These are phyloP conservation scores for Pseudochirops corinnae DNA, from an alignment of 2,797 vertebrate genomes.

Conservation along the genomic window DNA sequence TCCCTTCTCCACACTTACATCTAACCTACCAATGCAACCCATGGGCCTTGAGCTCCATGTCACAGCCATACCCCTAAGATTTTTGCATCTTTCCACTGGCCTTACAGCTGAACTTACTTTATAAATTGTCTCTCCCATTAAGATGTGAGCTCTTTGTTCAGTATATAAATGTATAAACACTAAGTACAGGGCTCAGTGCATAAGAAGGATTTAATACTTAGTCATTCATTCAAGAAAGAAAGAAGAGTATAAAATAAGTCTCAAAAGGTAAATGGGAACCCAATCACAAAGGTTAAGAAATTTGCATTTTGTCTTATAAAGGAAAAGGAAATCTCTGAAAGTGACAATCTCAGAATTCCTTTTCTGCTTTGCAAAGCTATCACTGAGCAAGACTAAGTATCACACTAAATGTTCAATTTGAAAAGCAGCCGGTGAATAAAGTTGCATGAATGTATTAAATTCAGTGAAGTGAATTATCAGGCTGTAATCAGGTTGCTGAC, in stretches of 20 bases:
- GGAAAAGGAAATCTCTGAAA: background rate
- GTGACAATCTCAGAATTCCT: background rate
- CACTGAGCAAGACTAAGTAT: background rate
- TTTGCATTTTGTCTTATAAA: background rate
- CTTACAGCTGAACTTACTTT: background rate
- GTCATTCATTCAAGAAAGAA: background rate
- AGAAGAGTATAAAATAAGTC: background rate
- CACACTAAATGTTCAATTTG: conserved; percentile 24
- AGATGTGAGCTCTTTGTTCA: background rate
- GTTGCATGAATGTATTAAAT: conserved; percentile 13
- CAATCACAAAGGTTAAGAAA: background rate
- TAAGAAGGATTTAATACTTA: background rate
- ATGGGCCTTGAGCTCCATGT: background rate
- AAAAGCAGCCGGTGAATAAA: conserved; percentile 24
- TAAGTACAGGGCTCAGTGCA: background rate
- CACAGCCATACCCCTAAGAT: background rate
- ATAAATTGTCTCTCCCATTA: background rate
- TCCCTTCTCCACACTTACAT: background rate
- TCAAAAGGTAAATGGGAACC: background rate
- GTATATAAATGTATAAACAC: background rate
- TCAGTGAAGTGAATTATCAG: conserved; percentile 13
- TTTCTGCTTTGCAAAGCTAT: background rate
- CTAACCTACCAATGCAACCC: background rate
- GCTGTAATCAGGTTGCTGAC: background rate
- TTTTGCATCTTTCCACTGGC: background rate